Conservation (phyloP, 2,888 invertebrate species). For the Drosophila differens region DNA sequence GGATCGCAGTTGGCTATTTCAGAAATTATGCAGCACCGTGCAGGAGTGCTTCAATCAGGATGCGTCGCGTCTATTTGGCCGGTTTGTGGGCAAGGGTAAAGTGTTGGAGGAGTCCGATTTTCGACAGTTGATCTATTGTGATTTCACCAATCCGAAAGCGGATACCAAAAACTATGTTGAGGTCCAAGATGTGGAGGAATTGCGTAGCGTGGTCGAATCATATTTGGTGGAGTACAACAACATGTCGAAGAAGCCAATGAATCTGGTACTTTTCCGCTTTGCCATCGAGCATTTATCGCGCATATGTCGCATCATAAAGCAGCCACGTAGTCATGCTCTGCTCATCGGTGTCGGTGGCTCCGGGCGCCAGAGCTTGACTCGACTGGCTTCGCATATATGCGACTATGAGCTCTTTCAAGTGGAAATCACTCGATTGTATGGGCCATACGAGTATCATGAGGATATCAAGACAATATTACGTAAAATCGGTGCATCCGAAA, state of each 20-base stretch:
- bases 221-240: conserved; percentile 96
- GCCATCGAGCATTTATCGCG: conserved; percentile 97
- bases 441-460: conserved; percentile 94
- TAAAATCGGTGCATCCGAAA: conserved; percentile 93
- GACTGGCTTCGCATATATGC: conserved; percentile 96
- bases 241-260: conserved; percentile 98
- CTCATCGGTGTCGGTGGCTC: conserved; percentile 97
- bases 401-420: conserved; percentile 97
- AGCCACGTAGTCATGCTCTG: conserved; percentile 95
- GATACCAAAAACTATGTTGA: conserved; percentile 95
- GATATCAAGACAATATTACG: conserved; percentile 93
- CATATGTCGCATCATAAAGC: conserved; percentile 95
- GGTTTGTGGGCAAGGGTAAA: conserved; percentile 86
- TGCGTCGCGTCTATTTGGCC: conserved; percentile 89
- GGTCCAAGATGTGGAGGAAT: conserved; percentile 92
- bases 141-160: conserved; percentile 97
- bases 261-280: conserved; percentile 96
- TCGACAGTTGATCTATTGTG: conserved; percentile 95
- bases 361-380: conserved; percentile 95
- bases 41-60: conserved; percentile 88
- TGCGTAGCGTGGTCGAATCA: conserved; percentile 93
- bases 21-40: conserved; percentile 89
- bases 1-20: conserved; percentile 93
- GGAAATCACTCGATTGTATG: conserved; percentile 95
- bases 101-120: conserved; percentile 91